Base-by-base conservation (phyloP, 2,888 invertebrate genomes). In the Isoperla grammatica region DNA sequence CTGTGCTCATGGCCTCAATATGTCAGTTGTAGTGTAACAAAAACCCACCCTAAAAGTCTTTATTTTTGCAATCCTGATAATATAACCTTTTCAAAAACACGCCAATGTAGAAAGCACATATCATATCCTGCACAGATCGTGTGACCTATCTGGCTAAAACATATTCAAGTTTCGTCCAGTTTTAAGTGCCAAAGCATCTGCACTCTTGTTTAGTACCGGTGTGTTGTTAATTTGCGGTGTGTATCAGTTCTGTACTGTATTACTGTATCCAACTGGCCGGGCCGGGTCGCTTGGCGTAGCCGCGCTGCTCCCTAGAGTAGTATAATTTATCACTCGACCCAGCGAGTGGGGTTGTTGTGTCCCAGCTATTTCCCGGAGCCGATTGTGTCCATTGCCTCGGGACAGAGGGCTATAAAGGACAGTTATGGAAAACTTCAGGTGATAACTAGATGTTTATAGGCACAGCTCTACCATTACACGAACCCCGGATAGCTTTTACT, bases 381-480 rank as follows among this genome's bases (percentile, higher is more conserved):
- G 35, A 53, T 37, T 53, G 8, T 8, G 53, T 6, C 12, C 53
- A 37, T 53, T 53, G 53, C 19, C 35, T 37, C 8, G 23, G 53
- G 53, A 11, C 37, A 53, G 37, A n/a, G 1, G 42, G 29, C 22
- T 23, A 56, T 42, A 19, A 29, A 4, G 29, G 29, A 29, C 29
- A 29, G 29, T 56, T 43, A 56, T 56, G 56, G 45, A 56, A 22
- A 56, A 45, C 56, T 23, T 1, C 42, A 56, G 45, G 43, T 43
- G 56, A 56, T 56, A 56, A 43, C 22, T 50, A 35, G 37, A 4
- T 53, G 53, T 53, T 53, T 53, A 53, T 37, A 37, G 35, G 53
- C 29, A 29, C 8, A 8, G 29, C 4, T 4, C 29, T 29, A 29
- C 29, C 29, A 29, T 29, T 29, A 29, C 29, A 8, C 29, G 5